Percentiles rank a stretch among this genome's conserved stretches.
phyloP scores from a whole-genome alignment of 2,888 invertebrate genomes.

The Zaprionus bogoriensis region DNA sequence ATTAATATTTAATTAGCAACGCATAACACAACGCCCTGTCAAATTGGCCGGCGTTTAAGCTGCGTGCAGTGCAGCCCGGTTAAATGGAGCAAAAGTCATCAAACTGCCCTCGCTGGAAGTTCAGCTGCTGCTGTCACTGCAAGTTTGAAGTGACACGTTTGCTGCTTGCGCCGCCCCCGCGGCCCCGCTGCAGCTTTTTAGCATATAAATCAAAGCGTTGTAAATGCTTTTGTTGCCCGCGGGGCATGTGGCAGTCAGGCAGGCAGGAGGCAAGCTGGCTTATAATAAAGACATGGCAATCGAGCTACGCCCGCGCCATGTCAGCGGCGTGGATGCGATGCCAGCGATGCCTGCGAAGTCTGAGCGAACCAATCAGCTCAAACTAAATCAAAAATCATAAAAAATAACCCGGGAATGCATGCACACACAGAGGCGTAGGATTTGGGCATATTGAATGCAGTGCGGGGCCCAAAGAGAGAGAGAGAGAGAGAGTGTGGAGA shows the following conservation, averaged over 20 bases:
- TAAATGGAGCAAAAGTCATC: slow-evolving; percentile 18
- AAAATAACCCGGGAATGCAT: slow-evolving; percentile 44
- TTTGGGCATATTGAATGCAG: slow-evolving; percentile 55
- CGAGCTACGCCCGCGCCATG: slow-evolving; percentile 69
- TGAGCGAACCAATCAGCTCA: slow-evolving; percentile 70
- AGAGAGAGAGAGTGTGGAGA: background rate
- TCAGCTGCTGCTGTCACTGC: slow-evolving; percentile 30
- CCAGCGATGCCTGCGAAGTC: slow-evolving; percentile 23
- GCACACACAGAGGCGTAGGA: slow-evolving; percentile 41
- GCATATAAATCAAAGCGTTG: slow-evolving; percentile 73
- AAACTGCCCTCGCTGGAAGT: background rate
- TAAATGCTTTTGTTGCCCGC: slow-evolving; percentile 16
- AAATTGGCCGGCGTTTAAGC: slow-evolving; percentile 29
- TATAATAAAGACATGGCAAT: slow-evolving; percentile 75
- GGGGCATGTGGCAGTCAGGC: slow-evolving; percentile 12
- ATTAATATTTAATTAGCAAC: slow-evolving; percentile 60
- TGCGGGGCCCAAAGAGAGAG: too few relatives aligned
- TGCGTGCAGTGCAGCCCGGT: background rate
- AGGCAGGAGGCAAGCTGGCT: slow-evolving; percentile 29
- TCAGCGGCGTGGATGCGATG: slow-evolving; percentile 33
- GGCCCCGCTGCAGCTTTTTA: slow-evolving; percentile 49
- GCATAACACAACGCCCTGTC: slow-evolving; percentile 22
- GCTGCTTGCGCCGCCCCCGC: slow-evolving; percentile 21
- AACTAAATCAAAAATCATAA: slow-evolving; percentile 75
- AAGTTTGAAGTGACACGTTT: slow-evolving; percentile 48